A percentile compares a stretch with the other conserved stretches of the same genome.
These are phyloP conservation scores for Coreius guichenoti DNA, from an alignment of 2,797 vertebrate genomes.

Conservation along the genomic window DNA sequence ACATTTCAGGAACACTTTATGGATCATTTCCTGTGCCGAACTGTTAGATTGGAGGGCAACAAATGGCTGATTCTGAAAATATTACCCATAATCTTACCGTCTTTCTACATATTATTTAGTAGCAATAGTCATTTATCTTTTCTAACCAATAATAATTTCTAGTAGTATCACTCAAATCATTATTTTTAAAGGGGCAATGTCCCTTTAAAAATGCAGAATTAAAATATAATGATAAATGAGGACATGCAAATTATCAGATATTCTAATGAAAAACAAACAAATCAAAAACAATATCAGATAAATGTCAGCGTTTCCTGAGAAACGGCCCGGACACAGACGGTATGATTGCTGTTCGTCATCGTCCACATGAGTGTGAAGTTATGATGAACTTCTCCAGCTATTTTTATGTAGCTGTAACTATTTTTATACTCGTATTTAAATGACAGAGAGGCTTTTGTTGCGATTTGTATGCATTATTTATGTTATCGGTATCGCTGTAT, in stretches of 20 bases:
- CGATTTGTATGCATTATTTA: slow-evolving; percentile 43
- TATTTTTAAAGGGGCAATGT: background rate
- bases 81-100: background rate
- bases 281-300: background rate
- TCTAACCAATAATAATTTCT: background rate
- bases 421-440: slow-evolving; percentile 76
- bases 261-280: background rate
- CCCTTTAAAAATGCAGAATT: background rate
- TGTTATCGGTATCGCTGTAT: background rate
- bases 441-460: slow-evolving; percentile 53
- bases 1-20: background rate
- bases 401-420: slow-evolving; percentile 63
- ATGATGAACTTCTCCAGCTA: slow-evolving; percentile 42
- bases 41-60: background rate
- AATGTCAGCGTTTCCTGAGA: background rate
- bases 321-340: too few relatives aligned
- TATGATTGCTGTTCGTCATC: background rate
- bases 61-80: background rate
- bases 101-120: background rate
- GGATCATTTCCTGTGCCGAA: background rate
- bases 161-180: background rate
- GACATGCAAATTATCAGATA: background rate
- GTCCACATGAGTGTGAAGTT: slow-evolving; percentile 29
- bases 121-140: background rate
- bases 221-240: background rate